Evolutionary conservation across 2,797 vertebrate genomes (phyloP).

Genomic region (Neomorphus geoffroyi): DNA sequence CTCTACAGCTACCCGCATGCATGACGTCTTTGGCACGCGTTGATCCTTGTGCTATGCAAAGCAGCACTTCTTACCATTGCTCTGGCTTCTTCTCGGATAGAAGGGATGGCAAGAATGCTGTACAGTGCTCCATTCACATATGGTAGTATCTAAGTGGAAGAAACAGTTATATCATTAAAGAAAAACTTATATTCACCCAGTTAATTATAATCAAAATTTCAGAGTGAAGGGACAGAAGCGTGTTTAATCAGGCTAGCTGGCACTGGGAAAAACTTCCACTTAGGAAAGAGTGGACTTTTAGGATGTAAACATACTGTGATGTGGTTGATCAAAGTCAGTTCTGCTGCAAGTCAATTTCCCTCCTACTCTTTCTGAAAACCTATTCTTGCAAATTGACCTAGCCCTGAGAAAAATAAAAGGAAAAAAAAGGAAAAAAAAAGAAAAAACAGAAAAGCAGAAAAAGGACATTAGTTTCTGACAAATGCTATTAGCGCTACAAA

Average conservation of each 20-base stretch:
- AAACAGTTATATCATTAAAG: background rate
- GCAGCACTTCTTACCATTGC: constrained; percentile 87
- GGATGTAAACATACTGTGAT: background rate
- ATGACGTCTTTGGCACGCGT: background rate
- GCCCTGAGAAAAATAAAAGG: too few species aligned
- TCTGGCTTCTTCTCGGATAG: constrained; percentile 90
- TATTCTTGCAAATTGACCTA: background rate
- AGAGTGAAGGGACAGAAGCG: background rate
- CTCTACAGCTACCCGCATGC: background rate
- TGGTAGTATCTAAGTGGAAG: constrained; percentile 83
- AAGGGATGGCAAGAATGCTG: constrained; percentile 89
- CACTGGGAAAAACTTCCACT: background rate
- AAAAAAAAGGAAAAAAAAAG: background rate
- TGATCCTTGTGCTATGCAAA: background rate
- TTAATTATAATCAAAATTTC: background rate
- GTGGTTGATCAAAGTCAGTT: background rate
- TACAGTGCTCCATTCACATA: constrained; percentile 96
- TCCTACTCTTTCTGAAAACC: background rate
- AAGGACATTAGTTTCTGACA: background rate
- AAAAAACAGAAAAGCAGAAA: background rate
- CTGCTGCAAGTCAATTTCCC: background rate
- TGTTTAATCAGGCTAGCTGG: background rate
- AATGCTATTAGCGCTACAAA: background rate
- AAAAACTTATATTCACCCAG: background rate
- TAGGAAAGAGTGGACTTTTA: background rate